A percentile compares a stretch with the other conserved stretches of the same genome.
phyloP scores from a whole-genome alignment of 1,140 invertebrate genomes.

The Trypoxylus dichotomus region DNA sequence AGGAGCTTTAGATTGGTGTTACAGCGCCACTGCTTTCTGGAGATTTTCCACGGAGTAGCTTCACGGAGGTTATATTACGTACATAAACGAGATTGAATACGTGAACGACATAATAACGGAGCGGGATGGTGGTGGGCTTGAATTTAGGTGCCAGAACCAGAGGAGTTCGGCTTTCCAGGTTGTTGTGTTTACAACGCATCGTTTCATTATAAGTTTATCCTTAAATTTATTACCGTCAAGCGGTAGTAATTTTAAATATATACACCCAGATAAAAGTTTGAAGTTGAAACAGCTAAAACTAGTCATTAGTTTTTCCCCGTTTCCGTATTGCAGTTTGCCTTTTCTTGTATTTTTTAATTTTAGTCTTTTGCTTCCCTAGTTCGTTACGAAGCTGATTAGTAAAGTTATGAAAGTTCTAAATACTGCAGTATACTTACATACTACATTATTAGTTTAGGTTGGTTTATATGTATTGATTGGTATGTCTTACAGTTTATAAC shows the following conservation, averaged over 20 bases:
- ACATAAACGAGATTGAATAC: background rate
- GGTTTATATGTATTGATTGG: no score
- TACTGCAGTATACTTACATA: background rate
- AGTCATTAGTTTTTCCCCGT: background rate
- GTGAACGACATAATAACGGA: background rate
- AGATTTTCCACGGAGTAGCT: background rate
- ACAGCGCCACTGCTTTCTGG: background rate
- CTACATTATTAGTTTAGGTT: no score
- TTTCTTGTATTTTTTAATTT: background rate
- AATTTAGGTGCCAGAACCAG: background rate
- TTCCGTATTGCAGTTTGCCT: background rate
- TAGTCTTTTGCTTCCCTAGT: background rate
- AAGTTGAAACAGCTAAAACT: constrained; percentile 1
- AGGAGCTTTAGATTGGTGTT: no score
- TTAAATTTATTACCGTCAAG: background rate
- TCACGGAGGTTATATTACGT: background rate
- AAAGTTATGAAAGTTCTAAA: background rate
- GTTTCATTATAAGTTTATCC: background rate
- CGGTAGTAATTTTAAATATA: background rate
- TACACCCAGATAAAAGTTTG: background rate
- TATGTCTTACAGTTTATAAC: no score
- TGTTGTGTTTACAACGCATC: background rate
- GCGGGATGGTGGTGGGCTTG: background rate
- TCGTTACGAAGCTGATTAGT: background rate
- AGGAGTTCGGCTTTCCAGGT: background rate